These are phyloP conservation scores for Phortica variegata DNA, from an alignment of 1,140 invertebrate species.

Conservation along the genomic window DNA sequence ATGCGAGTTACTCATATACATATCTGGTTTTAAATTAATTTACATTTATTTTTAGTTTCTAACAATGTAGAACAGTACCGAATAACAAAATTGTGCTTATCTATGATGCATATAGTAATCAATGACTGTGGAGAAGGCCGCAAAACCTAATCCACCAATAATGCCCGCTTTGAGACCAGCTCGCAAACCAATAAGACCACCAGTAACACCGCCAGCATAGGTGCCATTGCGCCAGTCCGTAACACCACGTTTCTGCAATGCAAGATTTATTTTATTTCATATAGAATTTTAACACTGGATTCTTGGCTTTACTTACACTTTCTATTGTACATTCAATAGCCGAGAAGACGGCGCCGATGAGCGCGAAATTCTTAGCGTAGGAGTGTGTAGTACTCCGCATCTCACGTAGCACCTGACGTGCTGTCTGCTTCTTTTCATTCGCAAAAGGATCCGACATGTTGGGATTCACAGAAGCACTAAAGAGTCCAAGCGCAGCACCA, in stretches of 20 bases:
- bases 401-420: constrained; percentile 81
- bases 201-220: constrained; percentile 89
- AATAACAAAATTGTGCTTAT: constrained; percentile 25
- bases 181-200: constrained; percentile 91
- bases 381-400: constrained; percentile 88
- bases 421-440: constrained; percentile 78
- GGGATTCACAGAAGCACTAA: constrained; percentile 93
- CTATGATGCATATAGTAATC: constrained; percentile 84
- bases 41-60: too few species aligned
- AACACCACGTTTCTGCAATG: constrained; percentile 82
- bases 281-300: neutral
- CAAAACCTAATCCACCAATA: constrained; percentile 91
- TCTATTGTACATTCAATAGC: constrained; percentile 92
- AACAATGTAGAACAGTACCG: too few species aligned
- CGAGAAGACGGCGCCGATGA: constrained; percentile 90
- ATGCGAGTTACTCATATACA: neutral
- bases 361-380: constrained; percentile 97
- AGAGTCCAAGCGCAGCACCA: constrained; percentile 90
- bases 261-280: constrained; percentile 1
- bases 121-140: constrained; percentile 91
- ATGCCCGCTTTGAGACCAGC: constrained; percentile 91
- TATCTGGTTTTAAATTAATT: constrained; percentile 26
- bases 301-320: constrained; percentile 64
- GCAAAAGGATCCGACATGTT: constrained; percentile 70
- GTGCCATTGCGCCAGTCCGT: constrained; percentile 96